These are phyloP conservation scores for Lampris incognitus DNA, from an alignment of 2,113 vertebrate species.

Conservation along the genomic window DNA sequence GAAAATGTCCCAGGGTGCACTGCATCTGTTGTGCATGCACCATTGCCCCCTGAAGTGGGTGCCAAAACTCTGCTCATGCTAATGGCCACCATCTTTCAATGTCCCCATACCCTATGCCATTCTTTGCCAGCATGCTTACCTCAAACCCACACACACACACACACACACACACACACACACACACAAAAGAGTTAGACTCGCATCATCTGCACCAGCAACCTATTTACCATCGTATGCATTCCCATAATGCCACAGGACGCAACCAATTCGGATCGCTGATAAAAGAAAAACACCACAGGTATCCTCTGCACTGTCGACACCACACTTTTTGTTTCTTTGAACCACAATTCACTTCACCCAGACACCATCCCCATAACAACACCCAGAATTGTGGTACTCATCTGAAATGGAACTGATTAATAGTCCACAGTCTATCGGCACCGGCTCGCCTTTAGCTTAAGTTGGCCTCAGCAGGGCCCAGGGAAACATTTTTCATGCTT, in stretches of 20 bases:
- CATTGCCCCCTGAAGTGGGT: constrained; percentile 70
- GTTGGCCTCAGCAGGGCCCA: constrained; percentile 46
- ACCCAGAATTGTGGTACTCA: constrained; percentile 59
- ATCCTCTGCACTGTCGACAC: neutral
- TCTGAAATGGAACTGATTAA: constrained; percentile 67
- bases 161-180: constrained; percentile 22
- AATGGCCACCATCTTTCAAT: constrained; percentile 76
- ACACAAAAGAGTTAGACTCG: constrained; percentile 17
- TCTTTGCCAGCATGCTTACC: constrained; percentile 30
- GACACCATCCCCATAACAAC: constrained; percentile 48
- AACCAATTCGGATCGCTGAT: constrained; percentile 4
- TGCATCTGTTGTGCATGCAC: constrained; percentile 69
- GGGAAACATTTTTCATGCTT: constrained; percentile 72
- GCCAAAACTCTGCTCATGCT: constrained; percentile 66
- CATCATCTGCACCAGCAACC: constrained; percentile 20
- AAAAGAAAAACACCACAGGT: neutral
- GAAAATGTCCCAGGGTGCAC: constrained; percentile 62
- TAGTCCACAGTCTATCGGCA: constrained; percentile 62
- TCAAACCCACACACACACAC: constrained; percentile 20
- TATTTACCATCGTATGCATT: constrained; percentile 13
- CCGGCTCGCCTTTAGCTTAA: constrained; percentile 45
- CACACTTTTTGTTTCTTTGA: constrained; percentile 20
- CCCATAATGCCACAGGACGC: constrained; percentile 5
- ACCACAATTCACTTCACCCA: constrained; percentile 41
- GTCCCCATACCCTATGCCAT: constrained; percentile 53